Conservation (phyloP, 2,113 vertebrate genomes). For the Silurus asotus region DNA sequence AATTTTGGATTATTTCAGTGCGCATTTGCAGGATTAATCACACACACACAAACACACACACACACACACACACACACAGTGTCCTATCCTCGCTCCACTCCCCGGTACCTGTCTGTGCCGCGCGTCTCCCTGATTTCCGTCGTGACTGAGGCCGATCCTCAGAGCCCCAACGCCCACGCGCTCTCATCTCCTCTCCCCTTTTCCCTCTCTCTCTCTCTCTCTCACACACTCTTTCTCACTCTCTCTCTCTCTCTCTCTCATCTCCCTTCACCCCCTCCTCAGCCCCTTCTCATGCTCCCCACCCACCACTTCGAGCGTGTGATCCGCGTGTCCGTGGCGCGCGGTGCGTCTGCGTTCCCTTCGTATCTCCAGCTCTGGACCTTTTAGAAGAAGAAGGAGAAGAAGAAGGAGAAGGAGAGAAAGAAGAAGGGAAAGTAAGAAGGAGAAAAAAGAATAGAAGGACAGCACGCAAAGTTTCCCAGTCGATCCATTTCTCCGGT, state of each 20-base stretch:
- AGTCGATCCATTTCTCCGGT: conserved; percentile 54
- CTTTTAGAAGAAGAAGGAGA: conserved; percentile 45
- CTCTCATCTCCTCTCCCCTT: conserved; percentile 2
- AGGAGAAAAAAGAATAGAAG: background rate
- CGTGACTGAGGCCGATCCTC: conserved; percentile 56
- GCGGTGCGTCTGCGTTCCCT: conserved; percentile 23
- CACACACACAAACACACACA: background rate
- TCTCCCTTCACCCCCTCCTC: background rate
- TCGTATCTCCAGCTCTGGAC: conserved; percentile 44
- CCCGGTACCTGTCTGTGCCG: conserved; percentile 45
- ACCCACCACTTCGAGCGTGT: conserved; percentile 24
- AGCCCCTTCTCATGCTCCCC: background rate
- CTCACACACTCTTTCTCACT: background rate
- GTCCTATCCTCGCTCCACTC: background rate
- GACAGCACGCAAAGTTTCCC: conserved; percentile 54
- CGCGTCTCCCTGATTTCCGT: conserved; percentile 51
- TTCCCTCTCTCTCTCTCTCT: conserved; percentile 5
- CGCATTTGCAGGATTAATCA: conserved; percentile 19
- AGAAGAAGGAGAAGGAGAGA: background rate
- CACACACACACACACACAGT: conserved; percentile 18
- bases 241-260: background rate
- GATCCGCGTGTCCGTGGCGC: conserved; percentile 27
- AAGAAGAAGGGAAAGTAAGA: background rate
- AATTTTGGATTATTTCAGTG: background rate
- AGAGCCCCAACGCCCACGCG: conserved; percentile 52